phyloP scores from a whole-genome alignment of 2,113 vertebrate genomes.

The Pangasianodon gigas region DNA sequence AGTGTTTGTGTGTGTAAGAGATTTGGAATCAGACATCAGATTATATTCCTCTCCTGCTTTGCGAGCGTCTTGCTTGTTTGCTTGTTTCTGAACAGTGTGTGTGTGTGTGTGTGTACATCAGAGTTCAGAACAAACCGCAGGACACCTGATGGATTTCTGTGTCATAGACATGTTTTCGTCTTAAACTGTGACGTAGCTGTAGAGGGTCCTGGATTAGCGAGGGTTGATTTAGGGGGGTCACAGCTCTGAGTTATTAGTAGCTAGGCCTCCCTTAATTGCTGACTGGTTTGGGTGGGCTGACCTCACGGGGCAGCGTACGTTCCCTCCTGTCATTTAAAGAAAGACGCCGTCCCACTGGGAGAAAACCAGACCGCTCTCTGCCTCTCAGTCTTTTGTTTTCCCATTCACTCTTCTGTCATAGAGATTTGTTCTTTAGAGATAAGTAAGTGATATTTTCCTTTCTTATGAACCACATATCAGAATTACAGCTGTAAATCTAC shows the following conservation, averaged over 20 bases:
- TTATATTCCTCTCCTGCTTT: neutral
- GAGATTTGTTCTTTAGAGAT: neutral
- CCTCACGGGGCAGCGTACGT: neutral
- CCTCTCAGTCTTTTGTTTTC: neutral
- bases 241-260: neutral
- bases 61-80: no score
- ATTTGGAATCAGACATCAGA: constrained; percentile 1
- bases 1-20: neutral
- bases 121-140: neutral
- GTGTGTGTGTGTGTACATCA: neutral
- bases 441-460: neutral
- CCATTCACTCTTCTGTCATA: neutral
- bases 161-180: neutral
- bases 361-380: neutral
- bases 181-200: neutral
- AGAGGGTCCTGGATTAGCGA: neutral
- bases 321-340: neutral
- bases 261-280: constrained; percentile 37
- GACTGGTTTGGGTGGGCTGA: constrained; percentile 43
- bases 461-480: neutral
- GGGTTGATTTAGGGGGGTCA: neutral
- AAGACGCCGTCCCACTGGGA: neutral
- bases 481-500: neutral
- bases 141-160: neutral
- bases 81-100: no score